Evolutionary conservation across 2,113 vertebrate species (phyloP).

Genomic region (Odobenus rosmarus): DNA sequence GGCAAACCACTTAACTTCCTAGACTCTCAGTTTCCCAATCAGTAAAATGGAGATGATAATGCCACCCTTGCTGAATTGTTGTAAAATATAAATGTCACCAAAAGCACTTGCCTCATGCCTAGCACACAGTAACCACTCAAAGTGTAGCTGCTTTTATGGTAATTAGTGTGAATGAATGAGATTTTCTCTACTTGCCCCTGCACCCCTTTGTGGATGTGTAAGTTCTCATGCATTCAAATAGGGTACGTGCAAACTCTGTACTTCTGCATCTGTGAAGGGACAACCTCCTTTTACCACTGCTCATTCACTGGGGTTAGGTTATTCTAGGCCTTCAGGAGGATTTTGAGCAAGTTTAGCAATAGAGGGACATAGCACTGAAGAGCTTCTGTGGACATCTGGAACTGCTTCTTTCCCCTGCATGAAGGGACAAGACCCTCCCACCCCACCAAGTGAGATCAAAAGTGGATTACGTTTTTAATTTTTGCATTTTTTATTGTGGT

Average conservation of each 20-base stretch:
- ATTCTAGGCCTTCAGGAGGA: neutral
- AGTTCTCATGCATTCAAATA: neutral
- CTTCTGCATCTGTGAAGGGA: neutral
- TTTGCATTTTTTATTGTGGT: neutral
- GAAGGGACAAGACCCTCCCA: too few relatives aligned
- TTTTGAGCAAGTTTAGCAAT: neutral
- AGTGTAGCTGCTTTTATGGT: neutral
- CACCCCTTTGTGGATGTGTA: neutral
- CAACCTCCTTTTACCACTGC: neutral
- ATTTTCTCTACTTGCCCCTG: neutral
- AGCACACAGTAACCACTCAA: neutral
- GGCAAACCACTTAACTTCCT: neutral
- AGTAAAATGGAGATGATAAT: neutral
- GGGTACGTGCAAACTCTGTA: neutral
- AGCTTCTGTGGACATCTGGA: fast-evolving
- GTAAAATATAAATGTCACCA: neutral
- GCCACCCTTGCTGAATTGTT: neutral
- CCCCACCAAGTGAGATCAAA: neutral
- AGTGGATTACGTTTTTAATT: neutral
- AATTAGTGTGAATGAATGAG: neutral
- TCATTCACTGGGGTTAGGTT: neutral
- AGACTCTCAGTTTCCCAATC: neutral
- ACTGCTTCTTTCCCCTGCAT: neutral
- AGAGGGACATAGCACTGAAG: neutral
- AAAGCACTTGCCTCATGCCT: neutral